Percentiles rank a stretch among this genome's conserved stretches.
phyloP scores from a whole-genome alignment of 2,113 vertebrate genomes.

The Cryptotis parvus region DNA sequence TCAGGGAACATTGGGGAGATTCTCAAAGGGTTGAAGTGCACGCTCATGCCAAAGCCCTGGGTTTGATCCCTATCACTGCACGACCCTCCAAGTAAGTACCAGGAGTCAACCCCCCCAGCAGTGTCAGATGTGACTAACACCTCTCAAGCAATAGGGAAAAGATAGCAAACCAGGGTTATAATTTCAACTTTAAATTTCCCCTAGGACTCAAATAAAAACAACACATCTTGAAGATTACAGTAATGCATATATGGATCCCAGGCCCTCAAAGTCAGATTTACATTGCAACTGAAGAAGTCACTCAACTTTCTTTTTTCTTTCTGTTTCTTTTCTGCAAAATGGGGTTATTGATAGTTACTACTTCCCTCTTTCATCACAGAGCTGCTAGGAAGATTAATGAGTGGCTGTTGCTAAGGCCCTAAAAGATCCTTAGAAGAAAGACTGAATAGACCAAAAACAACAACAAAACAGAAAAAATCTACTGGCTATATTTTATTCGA shows the following conservation, averaged over 20 bases:
- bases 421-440: slow-evolving; percentile 57
- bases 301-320: neutral
- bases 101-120: no score
- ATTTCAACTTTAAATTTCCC: neutral
- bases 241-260: neutral
- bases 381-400: neutral
- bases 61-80: no score
- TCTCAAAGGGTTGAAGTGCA: no score
- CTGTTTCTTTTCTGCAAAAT: slow-evolving; percentile 20
- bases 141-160: neutral
- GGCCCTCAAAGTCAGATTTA: neutral
- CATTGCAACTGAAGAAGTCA: neutral
- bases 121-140: no score
- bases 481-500: slow-evolving; percentile 25
- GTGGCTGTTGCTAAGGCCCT: neutral
- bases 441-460: slow-evolving; percentile 26
- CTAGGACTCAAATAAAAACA: neutral
- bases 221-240: neutral
- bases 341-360: neutral
- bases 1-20: no score
- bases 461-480: neutral
- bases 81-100: no score
- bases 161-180: neutral
- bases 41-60: no score
- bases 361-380: neutral